Evolutionary conservation across 2,888 invertebrate species (phyloP), one percentile per base, ranked within the genome.

Genomic region (Tanypteryx hageni): DNA sequence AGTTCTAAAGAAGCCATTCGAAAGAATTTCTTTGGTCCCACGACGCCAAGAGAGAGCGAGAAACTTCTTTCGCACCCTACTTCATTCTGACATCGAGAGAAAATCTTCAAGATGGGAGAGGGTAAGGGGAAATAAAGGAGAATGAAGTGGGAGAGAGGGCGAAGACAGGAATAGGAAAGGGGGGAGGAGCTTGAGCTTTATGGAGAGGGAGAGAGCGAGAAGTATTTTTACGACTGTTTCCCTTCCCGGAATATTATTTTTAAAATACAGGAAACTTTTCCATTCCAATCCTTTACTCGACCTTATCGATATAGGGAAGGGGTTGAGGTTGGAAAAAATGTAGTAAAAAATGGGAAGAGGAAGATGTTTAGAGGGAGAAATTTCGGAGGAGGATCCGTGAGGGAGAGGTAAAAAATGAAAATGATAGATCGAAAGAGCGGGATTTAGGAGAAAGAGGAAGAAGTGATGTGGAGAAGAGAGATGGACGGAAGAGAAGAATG

Each of bases 161-260:
- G 10, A 22, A 0, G 27, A 27, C 11, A 76, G 76, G n/a, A 76
- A 2, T 9, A 7, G 22, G 68, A 18, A 18, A 4, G 68, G n/a
- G 44, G 44, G 44, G 64, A 14, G n/a, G 64, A 16, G 64, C 5
- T 0, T 0, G 64, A 44, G 44, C 5, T 44, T 44, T 44, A 44
- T 44, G 44, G 44, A 44, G 64, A 7, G 68, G 27, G 27, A 22
- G 76, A 76, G 27, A 27, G 76, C 76, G 27, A 76, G 61, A 16
- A 31, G 61, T 61, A 59, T 86, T 61, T 86, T 86, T 86, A 61
- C 86, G 86, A 86, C 31, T 31, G 86, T 31, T 76, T 68, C 58
- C 85, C 85, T 59, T 59, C 16, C 14, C 76, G 76, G 31, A 58
- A 86, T 86, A 58, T 86, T 86, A 58, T 86, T 86, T 61, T 61